Conservation (phyloP, 2,888 invertebrate species). For the Eulithis testata region DNA sequence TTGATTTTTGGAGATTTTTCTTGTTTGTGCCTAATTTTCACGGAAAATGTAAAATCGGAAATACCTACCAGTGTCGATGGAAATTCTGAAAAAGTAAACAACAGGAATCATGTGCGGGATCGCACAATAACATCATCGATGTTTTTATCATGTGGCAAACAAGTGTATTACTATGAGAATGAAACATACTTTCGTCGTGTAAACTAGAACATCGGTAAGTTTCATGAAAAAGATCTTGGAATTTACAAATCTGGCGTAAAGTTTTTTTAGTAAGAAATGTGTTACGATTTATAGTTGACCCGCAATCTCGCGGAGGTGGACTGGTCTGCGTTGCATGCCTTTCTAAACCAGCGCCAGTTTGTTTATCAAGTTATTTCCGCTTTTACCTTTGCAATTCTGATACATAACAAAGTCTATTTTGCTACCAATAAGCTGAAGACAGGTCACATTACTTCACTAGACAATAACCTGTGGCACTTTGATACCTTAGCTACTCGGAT, state of each 20-base stretch:
- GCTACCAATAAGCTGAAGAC: too few relatives aligned
- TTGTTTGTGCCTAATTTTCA: constrained; percentile 65
- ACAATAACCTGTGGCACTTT: too few relatives aligned
- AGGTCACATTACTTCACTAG: too few relatives aligned
- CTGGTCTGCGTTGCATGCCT: constrained; percentile 57
- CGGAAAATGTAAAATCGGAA: constrained; percentile 69
- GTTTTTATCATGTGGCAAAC: constrained; percentile 70
- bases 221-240: constrained; percentile 47
- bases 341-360: constrained; percentile 71
- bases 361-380: constrained; percentile 49
- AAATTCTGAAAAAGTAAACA: constrained; percentile 6
- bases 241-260: constrained; percentile 46
- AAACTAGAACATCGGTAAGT: constrained; percentile 75
- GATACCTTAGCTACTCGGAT: too few relatives aligned
- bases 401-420: too few relatives aligned
- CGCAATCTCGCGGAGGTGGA: constrained; percentile 51
- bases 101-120: constrained; percentile 13
- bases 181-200: constrained; percentile 76
- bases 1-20: constrained; percentile 66
- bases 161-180: constrained; percentile 73
- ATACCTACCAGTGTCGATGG: constrained; percentile 46
- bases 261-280: constrained; percentile 38
- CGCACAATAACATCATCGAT: constrained; percentile 44
- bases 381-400: constrained; percentile 21
- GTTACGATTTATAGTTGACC: constrained; percentile 45